These are phyloP conservation scores for Xenopus petersii DNA, from an alignment of 2,797 vertebrate genomes.

Conservation along the genomic window DNA sequence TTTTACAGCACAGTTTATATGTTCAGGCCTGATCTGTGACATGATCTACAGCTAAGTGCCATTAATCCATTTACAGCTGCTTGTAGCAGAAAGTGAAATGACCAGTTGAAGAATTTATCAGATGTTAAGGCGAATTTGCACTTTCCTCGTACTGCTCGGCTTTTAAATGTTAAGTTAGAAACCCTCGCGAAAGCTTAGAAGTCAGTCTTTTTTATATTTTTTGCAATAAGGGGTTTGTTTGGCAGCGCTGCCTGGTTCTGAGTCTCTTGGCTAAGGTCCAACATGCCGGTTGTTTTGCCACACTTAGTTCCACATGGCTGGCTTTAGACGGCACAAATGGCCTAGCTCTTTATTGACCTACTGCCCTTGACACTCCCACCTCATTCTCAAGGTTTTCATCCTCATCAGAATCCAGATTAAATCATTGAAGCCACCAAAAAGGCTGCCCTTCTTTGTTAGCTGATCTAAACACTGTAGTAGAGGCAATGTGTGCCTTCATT, in stretches of 20 bases:
- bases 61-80: conserved; percentile 60
- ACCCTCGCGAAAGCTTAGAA: conserved; percentile 48
- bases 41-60: conserved; percentile 56
- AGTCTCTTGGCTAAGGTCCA: conserved; percentile 71
- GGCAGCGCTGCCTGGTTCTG: conserved; percentile 58
- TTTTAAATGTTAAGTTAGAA: conserved; percentile 50
- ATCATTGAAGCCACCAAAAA: conserved; percentile 46
- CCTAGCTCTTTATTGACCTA: conserved; percentile 64
- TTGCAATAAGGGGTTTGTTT: conserved; percentile 48
- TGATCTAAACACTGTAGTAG: conserved; percentile 25
- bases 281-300: conserved; percentile 64
- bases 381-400: conserved; percentile 61
- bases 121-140: conserved; percentile 51
- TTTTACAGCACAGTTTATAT: conserved; percentile 53
- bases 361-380: conserved; percentile 67
- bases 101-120: conserved; percentile 49
- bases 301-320: conserved; percentile 75
- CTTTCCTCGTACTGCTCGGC: conserved; percentile 45
- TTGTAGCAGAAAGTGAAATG: conserved; percentile 59
- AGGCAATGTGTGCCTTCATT: conserved; percentile 2
- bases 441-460: conserved; percentile 42
- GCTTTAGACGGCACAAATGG: conserved; percentile 64
- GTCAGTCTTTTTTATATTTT: conserved; percentile 36
- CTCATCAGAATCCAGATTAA: conserved; percentile 45
- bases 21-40: conserved; percentile 53